phyloP scores from a whole-genome alignment of 2,888 invertebrate genomes.

The Acanthosepion lycidas region DNA sequence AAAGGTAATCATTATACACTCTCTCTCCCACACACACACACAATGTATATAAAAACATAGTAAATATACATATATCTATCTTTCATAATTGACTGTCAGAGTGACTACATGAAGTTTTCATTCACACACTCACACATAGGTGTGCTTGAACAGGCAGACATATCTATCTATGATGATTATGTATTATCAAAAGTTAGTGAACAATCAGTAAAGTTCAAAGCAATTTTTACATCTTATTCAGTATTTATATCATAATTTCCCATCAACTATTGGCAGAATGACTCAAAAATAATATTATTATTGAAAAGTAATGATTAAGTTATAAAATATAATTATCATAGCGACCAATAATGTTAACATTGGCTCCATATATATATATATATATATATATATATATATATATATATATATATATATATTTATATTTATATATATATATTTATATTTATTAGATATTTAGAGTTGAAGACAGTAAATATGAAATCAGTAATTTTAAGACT shows the following conservation, averaged over 20 bases:
- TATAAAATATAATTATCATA: neutral
- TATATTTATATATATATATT: neutral
- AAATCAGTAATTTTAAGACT: neutral
- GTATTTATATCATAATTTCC: neutral
- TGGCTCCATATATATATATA: slow-evolving; percentile 17
- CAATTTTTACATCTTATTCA: slow-evolving; percentile 8
- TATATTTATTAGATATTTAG: neutral
- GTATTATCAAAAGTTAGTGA: neutral
- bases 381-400: neutral
- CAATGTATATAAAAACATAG: neutral
- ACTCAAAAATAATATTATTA: neutral
- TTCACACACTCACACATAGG: neutral
- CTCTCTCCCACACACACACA: no score
- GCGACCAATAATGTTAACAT: neutral
- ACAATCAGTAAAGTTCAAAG: slow-evolving; percentile 20
- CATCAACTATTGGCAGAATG: neutral
- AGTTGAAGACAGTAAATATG: neutral
- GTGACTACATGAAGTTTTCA: neutral
- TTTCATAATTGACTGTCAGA: neutral
- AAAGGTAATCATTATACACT: neutral
- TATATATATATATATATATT: neutral
- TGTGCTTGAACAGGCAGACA: neutral
- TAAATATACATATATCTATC: neutral
- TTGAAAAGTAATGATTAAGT: slow-evolving; percentile 33
- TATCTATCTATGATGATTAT: neutral